Evolutionary conservation across 2,797 vertebrate species (phyloP).

Genomic region (Oreochromis mossambicus): DNA sequence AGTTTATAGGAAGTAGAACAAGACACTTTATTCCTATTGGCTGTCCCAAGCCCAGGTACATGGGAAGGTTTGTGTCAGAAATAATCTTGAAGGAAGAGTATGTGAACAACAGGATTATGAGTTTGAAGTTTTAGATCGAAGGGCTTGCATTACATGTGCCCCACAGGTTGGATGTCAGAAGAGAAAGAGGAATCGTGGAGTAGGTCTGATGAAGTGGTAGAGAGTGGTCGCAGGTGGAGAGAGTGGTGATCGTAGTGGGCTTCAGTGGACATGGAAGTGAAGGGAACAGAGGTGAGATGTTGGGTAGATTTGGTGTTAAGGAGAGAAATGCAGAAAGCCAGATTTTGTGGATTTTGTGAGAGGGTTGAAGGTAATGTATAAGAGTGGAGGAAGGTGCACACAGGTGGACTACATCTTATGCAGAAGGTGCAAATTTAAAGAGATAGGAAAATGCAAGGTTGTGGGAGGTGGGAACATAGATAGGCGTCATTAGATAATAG

Average conservation of each 20-base stretch:
- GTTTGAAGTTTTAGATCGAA: neutral
- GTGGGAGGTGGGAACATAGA: neutral
- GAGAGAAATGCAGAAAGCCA: neutral
- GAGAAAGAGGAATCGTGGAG: neutral
- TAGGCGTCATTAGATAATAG: neutral
- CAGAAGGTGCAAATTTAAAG: neutral
- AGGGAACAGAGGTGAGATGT: neutral
- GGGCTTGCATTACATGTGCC: neutral
- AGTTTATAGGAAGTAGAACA: neutral
- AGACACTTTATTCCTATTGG: neutral
- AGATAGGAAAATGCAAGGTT: neutral
- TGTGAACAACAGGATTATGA: neutral
- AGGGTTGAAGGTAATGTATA: neutral
- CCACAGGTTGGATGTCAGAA: neutral
- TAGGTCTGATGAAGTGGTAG: neutral
- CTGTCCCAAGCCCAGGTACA: neutral
- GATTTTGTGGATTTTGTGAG: neutral
- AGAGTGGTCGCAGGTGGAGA: neutral
- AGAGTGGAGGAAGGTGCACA: neutral
- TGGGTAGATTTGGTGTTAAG: neutral
- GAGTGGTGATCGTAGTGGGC: neutral
- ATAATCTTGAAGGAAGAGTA: neutral
- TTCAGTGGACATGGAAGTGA: neutral
- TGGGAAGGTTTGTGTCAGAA: neutral
- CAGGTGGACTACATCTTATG: neutral